These are phyloP conservation scores for Oceanodroma leucorhoa DNA, from an alignment of 2,797 vertebrate genomes.

Conservation along the genomic window DNA sequence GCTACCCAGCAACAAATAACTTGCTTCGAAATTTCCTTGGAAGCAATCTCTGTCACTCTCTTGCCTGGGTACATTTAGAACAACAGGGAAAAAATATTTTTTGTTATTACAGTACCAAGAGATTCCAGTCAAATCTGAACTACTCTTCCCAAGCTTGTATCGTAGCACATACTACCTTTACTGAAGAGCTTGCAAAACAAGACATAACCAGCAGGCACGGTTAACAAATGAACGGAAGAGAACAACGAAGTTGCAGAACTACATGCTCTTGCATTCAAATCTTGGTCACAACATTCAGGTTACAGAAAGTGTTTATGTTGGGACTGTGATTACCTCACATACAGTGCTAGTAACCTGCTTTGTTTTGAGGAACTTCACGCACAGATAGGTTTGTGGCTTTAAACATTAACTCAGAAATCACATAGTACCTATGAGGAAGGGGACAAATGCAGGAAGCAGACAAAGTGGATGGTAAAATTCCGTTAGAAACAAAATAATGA, in stretches of 20 bases:
- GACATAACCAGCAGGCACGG: not conserved
- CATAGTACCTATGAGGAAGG: not conserved
- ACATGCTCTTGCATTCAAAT: fast-evolving
- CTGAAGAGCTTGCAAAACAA: not conserved
- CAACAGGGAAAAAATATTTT: not conserved
- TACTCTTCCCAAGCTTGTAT: not conserved
- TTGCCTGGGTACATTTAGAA: not conserved
- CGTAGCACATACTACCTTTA: not conserved
- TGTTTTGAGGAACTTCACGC: not conserved
- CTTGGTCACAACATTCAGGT: not conserved
- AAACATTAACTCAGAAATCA: conserved; percentile 14
- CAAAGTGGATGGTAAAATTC: not conserved
- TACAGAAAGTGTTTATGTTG: not conserved
- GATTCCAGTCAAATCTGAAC: not conserved
- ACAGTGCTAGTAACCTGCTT: not conserved
- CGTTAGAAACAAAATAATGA: not conserved
- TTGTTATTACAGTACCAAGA: not conserved
- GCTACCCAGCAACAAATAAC: conserved; percentile 7
- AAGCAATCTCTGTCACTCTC: not conserved
- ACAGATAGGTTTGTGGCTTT: not conserved
- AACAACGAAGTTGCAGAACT: not conserved
- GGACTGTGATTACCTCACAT: not conserved
- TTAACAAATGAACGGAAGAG: not conserved
- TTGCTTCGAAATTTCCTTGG: not conserved
- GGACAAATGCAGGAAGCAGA: not conserved